phyloP scores from a whole-genome alignment of 1,140 invertebrate genomes.

The Drosophila willistoni region DNA sequence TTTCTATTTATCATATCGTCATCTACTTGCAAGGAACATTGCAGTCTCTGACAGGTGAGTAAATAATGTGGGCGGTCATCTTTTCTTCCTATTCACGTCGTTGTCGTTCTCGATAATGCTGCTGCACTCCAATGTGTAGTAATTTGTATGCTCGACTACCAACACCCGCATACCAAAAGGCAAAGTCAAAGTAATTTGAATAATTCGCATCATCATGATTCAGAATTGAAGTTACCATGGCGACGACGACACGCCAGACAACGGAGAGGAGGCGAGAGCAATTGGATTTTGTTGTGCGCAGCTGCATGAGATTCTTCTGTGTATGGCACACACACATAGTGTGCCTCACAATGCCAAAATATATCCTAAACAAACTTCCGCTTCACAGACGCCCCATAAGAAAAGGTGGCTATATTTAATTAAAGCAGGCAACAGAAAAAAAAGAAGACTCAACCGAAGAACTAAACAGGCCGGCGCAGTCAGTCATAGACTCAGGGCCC shows the following conservation, averaged over 20 bases:
- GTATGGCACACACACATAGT: constrained; percentile 26
- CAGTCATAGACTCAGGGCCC: constrained; percentile 24
- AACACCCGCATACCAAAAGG: constrained; percentile 28
- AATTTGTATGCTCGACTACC: constrained; percentile 53
- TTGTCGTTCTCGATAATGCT: not conserved
- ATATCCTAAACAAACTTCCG: constrained; percentile 80
- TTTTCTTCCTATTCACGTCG: constrained; percentile 5
- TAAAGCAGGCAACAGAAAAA: constrained; percentile 36
- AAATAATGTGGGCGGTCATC: constrained; percentile 9
- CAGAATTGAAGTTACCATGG: constrained; percentile 24
- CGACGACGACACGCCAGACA: constrained; percentile 24
- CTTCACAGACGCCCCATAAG: constrained; percentile 48
- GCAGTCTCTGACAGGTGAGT: constrained; percentile 19
- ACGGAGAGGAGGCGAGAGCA: not conserved
- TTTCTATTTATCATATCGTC: constrained; percentile 12
- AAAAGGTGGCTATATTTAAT: constrained; percentile 61
- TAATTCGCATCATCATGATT: constrained; percentile 59
- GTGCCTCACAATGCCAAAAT: constrained; percentile 59
- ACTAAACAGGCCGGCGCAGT: not conserved
- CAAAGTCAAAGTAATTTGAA: constrained; percentile 66
- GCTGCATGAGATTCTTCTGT: constrained; percentile 55
- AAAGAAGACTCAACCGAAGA: not conserved
- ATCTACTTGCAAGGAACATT: not conserved
- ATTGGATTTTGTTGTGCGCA: constrained; percentile 43
- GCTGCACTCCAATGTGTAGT: constrained; percentile 48